A percentile compares a stretch with the other conserved stretches of the same genome.
These are phyloP conservation scores for Maconellicoccus hirsutus DNA, from an alignment of 1,140 invertebrate species.

Conservation along the genomic window DNA sequence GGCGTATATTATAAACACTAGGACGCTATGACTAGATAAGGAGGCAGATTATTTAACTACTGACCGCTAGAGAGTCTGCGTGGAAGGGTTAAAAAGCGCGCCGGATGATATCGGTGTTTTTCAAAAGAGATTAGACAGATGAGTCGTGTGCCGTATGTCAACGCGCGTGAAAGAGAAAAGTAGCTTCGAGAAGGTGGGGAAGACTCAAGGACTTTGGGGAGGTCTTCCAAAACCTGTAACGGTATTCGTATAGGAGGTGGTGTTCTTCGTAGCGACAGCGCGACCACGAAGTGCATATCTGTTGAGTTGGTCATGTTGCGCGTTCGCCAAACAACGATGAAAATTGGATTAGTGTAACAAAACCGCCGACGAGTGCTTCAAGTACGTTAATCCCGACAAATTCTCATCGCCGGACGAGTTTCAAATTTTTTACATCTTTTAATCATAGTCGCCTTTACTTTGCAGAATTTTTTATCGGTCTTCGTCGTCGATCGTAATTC, in stretches of 20 bases:
- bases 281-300: neutral
- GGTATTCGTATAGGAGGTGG: slow-evolving; percentile 1
- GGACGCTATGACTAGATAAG: neutral
- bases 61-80: neutral
- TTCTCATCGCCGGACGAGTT: too few relatives aligned
- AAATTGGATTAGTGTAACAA: slow-evolving; percentile 17
- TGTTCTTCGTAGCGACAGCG: neutral
- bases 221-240: slow-evolving; percentile 17
- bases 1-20: neutral
- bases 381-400: too few relatives aligned
- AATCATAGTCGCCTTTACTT: too few relatives aligned
- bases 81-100: neutral
- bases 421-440: too few relatives aligned
- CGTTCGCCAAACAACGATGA: neutral
- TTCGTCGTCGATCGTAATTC: too few relatives aligned
- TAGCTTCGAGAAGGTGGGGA: neutral
- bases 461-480: too few relatives aligned
- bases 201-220: slow-evolving; percentile 17
- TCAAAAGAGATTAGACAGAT: slow-evolving; percentile 6
- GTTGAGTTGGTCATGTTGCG: slow-evolving; percentile 17
- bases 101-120: slow-evolving; percentile 7
- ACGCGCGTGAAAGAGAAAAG: slow-evolving; percentile 18
- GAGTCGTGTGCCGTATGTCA: slow-evolving; percentile 21
- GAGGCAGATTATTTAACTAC: slow-evolving; percentile 8
- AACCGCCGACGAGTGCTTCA: neutral